Base-by-base conservation (phyloP, 1,140 invertebrate genomes). In the Drosophila trapezifrons region DNA sequence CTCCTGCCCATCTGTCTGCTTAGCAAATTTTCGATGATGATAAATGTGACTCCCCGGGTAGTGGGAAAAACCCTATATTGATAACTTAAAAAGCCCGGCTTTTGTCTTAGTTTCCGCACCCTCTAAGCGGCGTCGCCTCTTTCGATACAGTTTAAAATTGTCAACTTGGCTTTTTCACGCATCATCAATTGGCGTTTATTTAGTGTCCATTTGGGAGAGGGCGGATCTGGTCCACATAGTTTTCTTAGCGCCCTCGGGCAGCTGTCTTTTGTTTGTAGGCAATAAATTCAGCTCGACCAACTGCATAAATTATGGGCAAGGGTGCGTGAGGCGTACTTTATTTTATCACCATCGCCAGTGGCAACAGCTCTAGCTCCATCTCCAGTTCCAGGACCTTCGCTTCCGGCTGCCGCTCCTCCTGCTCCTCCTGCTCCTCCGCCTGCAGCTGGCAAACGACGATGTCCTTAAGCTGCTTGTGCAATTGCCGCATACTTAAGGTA, bases 401-500 rank as follows among this genome's bases (percentile, higher is more conserved):
- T 43, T 10, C 10, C 52, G 25, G 2, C 49, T 12, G 27, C 35
- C 27, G 17, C 47, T 22, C 15, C 17, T 32, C 9, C 55, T 3
- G 43, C 10, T 22, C 35, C 18, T 9, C 17, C 13, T n/a, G 29
- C 27, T 35, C 46, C 60, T 18, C 15, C 29, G 46, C n/a, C 54
- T 43, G 35, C 60, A 64, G 55, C 25, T 64, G 38, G 43, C 43
- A 63, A 63, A 71, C 32, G 66, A 60, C 60, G 65, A 60, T 69
- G 74, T 69, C 49, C 74, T 58, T 73, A 85, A 85, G 80, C 73
- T 80, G 77, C 79, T 83, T 87, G 79, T 87, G 83, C 83, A 87
- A 87, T 87, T 87, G 83, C 84, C 84, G 84, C 84, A 87, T 87
- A 87, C 83, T 87, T 87, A 87, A 89, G 84, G 83, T 87, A 87